Conservation (phyloP, 2,888 invertebrate species). For the Lissonota sp. region DNA sequence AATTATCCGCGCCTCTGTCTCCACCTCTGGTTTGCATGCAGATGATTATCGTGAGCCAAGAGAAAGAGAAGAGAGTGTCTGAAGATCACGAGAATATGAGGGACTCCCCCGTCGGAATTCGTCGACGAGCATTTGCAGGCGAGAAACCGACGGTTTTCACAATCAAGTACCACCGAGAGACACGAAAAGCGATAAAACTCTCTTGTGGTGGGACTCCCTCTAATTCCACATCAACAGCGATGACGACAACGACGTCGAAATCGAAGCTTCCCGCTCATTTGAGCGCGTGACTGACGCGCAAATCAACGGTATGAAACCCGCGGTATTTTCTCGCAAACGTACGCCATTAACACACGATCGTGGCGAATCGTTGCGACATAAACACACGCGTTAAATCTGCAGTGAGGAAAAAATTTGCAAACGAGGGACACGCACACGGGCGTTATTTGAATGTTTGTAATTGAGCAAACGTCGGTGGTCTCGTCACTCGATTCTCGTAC, state of each 20-base stretch:
- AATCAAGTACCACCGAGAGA: conserved; percentile 27
- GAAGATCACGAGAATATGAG: conserved; percentile 5
- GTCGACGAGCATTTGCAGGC: conserved; percentile 21
- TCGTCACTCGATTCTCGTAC: conserved; percentile 32
- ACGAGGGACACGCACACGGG: conserved; percentile 60
- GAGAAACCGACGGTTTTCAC: conserved; percentile 47
- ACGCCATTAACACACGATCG: conserved; percentile 68
- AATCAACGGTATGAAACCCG: conserved; percentile 72
- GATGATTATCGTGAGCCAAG: not conserved
- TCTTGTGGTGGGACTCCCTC: conserved; percentile 12
- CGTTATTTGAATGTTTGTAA: conserved; percentile 56
- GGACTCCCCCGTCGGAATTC: conserved; percentile 9
- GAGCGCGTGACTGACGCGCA: conserved; percentile 78
- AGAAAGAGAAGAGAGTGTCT: conserved; percentile 15
- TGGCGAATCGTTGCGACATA: conserved; percentile 72
- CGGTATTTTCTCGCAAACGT: conserved; percentile 54
- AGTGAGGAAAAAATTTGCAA: not conserved
- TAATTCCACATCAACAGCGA: conserved; percentile 38
- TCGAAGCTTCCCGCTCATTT: conserved; percentile 72
- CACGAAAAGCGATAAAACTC: conserved; percentile 44
- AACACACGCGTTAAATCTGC: conserved; percentile 25
- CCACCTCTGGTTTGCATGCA: not conserved
- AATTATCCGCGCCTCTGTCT: conserved; percentile 49
- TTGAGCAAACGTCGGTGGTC: conserved; percentile 56
- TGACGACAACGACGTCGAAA: conserved; percentile 52